These are phyloP conservation scores for Holothuria leucospilota DNA, from an alignment of 53 echinoderm and acorn worm genomes.

Conservation along the genomic window DNA sequence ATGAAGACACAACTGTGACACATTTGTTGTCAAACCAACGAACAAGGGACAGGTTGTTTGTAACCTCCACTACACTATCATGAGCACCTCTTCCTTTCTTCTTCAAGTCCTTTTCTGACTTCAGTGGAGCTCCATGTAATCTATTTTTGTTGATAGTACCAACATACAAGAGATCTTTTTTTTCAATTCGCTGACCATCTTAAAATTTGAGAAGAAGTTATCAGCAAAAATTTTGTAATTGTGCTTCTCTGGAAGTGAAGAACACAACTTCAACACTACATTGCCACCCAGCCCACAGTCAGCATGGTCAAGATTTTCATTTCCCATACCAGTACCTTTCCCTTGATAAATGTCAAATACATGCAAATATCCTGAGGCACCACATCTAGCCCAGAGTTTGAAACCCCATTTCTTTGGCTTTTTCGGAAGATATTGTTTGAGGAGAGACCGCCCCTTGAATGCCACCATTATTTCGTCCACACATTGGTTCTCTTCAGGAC, in stretches of 20 bases:
- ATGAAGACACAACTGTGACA: background rate
- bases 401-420: constrained; percentile 18
- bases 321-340: background rate
- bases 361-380: background rate
- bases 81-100: background rate
- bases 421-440: background rate
- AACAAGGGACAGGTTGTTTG: background rate
- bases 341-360: constrained; percentile 28
- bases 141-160: background rate
- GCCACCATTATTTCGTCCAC: too few relatives aligned
- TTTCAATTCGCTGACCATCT: background rate
- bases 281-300: constrained; percentile 13
- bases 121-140: background rate
- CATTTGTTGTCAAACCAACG: background rate
- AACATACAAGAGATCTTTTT: background rate
- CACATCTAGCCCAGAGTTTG: background rate
- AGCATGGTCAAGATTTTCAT: background rate
- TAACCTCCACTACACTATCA: background rate
- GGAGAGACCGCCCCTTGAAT: too few relatives aligned
- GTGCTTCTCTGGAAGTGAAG: background rate
- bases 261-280: constrained; percentile 51
- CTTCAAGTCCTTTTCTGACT: background rate
- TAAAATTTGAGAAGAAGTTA: constrained; percentile 3
- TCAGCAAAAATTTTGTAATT: constrained; percentile 65
- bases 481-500: too few relatives aligned